These are phyloP conservation scores for Luffia ferchaultella DNA, from an alignment of 2,888 invertebrate genomes.

Conservation along the genomic window DNA sequence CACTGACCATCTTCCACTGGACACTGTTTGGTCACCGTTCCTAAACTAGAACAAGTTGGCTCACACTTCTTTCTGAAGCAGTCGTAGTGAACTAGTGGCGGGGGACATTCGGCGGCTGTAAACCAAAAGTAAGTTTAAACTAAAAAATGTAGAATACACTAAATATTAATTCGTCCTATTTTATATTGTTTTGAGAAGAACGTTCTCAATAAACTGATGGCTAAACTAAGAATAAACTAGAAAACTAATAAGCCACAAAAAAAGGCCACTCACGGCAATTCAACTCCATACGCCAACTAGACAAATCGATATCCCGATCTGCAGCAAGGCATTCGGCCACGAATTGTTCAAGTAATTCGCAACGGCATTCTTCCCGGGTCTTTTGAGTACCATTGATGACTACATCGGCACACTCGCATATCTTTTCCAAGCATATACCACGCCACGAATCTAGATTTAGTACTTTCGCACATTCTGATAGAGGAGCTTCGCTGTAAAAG, in stretches of 20 bases:
- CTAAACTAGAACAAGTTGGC: slow-evolving; percentile 71
- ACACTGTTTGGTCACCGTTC: slow-evolving; percentile 44
- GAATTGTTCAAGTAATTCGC: slow-evolving; percentile 73
- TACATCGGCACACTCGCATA: slow-evolving; percentile 75
- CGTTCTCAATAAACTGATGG: slow-evolving; percentile 1
- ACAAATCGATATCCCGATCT: slow-evolving; percentile 69
- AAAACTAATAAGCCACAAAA: no score
- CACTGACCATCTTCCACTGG: slow-evolving; percentile 72
- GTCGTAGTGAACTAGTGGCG: slow-evolving; percentile 82
- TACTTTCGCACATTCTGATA: slow-evolving; percentile 69
- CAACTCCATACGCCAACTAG: slow-evolving; percentile 74
- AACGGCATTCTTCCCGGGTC: slow-evolving; percentile 67
- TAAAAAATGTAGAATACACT: background rate
- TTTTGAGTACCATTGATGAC: slow-evolving; percentile 43
- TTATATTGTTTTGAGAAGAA: background rate
- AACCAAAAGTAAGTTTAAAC: slow-evolving; percentile 8
- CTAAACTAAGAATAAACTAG: no score
- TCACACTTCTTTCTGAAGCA: slow-evolving; percentile 84
- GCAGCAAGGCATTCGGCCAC: slow-evolving; percentile 77
- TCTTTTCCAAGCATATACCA: slow-evolving; percentile 76
- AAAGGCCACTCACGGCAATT: slow-evolving; percentile 77
- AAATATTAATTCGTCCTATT: background rate
- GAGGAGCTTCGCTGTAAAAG: slow-evolving; percentile 63
- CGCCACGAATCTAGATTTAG: slow-evolving; percentile 75
- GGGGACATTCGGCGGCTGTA: slow-evolving; percentile 73